A percentile compares a stretch with the other conserved stretches of the same genome.
These are phyloP conservation scores for Holcopasites calliopsidis DNA, from an alignment of 1,140 invertebrate genomes.

Conservation along the genomic window DNA sequence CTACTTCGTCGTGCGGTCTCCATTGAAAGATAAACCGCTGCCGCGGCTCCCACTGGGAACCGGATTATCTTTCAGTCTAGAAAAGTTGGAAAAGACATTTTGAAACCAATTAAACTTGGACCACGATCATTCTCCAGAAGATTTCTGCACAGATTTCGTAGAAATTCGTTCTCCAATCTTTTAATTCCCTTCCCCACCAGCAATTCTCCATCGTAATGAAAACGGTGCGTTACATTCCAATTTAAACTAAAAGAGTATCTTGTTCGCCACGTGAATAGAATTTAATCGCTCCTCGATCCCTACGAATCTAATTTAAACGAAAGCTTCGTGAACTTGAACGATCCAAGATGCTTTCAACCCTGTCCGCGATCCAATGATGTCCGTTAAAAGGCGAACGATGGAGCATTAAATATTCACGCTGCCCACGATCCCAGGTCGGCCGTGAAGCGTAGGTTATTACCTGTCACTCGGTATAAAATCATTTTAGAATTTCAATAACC, in stretches of 20 bases:
- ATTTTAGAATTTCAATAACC: constrained; percentile 77
- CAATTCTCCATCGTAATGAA: no score
- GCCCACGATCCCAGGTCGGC: constrained; percentile 43
- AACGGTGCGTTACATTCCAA: no score
- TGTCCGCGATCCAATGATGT: not conserved
- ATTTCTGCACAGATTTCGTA: no score
- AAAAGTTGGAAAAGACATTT: no score
- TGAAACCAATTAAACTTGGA: no score
- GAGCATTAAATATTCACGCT: constrained; percentile 54
- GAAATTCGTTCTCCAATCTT: no score
- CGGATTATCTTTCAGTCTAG: not conserved
- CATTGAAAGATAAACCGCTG: not conserved
- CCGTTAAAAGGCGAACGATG: constrained; percentile 37
- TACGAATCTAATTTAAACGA: not conserved
- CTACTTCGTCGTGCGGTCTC: not conserved
- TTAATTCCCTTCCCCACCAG: no score
- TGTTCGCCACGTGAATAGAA: no score
- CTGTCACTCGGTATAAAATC: constrained; percentile 77
- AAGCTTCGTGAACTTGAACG: not conserved
- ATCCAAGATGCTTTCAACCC: not conserved
- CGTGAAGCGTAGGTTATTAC: constrained; percentile 72
- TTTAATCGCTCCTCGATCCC: not conserved
- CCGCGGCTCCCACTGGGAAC: not conserved
- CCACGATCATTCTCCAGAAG: no score
- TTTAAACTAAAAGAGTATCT: no score